Base-by-base conservation (phyloP, 2,888 invertebrate genomes). In the Aspidiotus destructor region DNA sequence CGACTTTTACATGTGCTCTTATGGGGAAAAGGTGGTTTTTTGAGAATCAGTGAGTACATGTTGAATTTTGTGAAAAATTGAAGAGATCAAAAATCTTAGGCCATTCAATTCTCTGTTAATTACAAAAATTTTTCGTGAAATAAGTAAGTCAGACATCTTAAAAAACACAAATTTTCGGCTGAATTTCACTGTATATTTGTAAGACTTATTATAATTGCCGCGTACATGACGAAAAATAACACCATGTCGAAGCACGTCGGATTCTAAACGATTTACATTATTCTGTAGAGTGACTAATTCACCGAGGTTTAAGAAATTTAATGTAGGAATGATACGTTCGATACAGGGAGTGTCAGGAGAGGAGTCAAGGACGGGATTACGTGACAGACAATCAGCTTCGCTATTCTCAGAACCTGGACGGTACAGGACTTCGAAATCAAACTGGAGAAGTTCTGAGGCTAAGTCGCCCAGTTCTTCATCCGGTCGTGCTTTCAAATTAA, bases 391-490 rank as follows among this genome's bases (percentile, higher is more conserved):
- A 6, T 55, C 55, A 48, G 48, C 48, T n/a, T 48, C 48, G 10
- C n/a, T n/a, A n/a, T 48, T 48, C 11, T 48, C 48, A 48, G 48
- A 48, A 48, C 48, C 48, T 13, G 48, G 48, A 48, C 48, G 48
- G 48, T 48, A 55, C 9, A 55, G n/a, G 3, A 73, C 63, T 41
- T 64, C n/a, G 54, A 73, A 73, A 54, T 73, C 71, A 61, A 68
- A 73, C 71, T 73, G 73, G 1, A 72, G 72, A 58, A 73, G 57
- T 60, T 72, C 72, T 62, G 72, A 70, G 15, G 70, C 70, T 17
- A 73, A 60, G 11, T 73, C 72, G 15, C 72, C 72, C 40, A 73
- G 57, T 70, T 72, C 71, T 69, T 72, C 70, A 60, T 72, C 72
- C n/a, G 72, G 61, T 52, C 71, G 64, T 13, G 71, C 63, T 65